Evolutionary conservation across 2,888 invertebrate species (phyloP), one percentile per base, ranked within the genome.

Genomic region (Drosophila setosimentum): DNA sequence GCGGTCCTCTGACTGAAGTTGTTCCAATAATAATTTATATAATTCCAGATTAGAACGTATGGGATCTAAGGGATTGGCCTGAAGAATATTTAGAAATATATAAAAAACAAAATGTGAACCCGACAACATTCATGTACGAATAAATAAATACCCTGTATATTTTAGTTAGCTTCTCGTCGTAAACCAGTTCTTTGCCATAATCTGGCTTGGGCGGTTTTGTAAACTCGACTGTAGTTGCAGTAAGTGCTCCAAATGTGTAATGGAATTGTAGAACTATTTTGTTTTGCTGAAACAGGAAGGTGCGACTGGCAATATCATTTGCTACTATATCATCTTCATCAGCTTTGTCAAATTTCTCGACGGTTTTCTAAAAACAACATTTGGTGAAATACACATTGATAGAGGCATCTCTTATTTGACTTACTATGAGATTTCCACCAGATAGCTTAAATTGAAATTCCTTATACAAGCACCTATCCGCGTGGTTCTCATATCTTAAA

Each of bases 151-250:
- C 96, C 84, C 95, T 95, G 85, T 96, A 97, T 40, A 95, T 95
- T 27, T 94, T 94, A 0, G 95, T 95, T 73, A 95, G 94, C 5
- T 95, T 94, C 1, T 95, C 95, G 89, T 95, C 94, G 77, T 95
- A 96, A 45, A 94, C 91, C 13, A 96, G 93, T 79, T 95, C 94
- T 7, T 96, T 95, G 0, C 96, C 96, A 82, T 96, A 95, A 85
- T 97, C 96, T 0, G 95, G 95, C 62, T 95, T 92, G 7, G 95
- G 95, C 0, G 97, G 96, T 85, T 96, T 97, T 3, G 94, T 93
- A 80, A 95, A 97, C 58, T 93, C 94, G 48, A 96, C 94, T 0
- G 95, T 96, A 16, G 92, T 90, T 4, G 93, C 91, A 0, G 93
- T 93, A 8, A 93, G 82, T 21, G 92, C 92, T 51, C 92, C 92